These are phyloP conservation scores for Plusia festucae DNA, from an alignment of 2,888 invertebrate genomes.

Conservation along the genomic window DNA sequence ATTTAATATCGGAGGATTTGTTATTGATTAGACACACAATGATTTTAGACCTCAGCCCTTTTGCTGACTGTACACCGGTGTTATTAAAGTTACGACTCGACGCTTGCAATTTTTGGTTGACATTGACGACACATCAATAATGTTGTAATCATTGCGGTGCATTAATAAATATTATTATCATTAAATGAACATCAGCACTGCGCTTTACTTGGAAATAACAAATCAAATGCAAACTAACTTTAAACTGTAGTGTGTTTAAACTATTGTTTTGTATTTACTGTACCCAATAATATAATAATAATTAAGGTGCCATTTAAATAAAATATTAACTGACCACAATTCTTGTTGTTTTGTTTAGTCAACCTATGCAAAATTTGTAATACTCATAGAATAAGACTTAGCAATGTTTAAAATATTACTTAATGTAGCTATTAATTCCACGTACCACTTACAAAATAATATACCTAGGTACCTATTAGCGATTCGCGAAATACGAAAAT, in stretches of 20 bases:
- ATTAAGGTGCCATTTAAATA: background rate
- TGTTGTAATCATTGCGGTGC: background rate
- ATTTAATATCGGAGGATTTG: conserved; percentile 58
- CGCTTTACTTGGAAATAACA: background rate
- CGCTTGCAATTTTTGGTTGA: background rate
- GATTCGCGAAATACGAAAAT: conserved; percentile 9
- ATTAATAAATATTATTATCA: background rate
- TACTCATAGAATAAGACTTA: too few species aligned
- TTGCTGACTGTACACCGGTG: conserved; percentile 12
- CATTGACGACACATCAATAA: background rate
- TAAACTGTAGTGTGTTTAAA: background rate
- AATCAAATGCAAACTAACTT: background rate
- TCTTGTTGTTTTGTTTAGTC: background rate
- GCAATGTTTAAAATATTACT: background rate
- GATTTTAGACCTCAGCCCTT: conserved; percentile 45
- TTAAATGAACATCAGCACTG: conserved; percentile 1
- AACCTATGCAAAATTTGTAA: background rate
- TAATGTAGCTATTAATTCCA: background rate
- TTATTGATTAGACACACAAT: conserved; percentile 57
- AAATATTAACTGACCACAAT: background rate
- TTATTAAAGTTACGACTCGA: conserved; percentile 11
- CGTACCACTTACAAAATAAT: background rate
- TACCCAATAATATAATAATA: too few species aligned
- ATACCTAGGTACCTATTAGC: too few species aligned
- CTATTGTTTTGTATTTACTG: background rate